These are phyloP conservation scores for Octomys mimax DNA, from an alignment of 2,797 vertebrate genomes.

Conservation along the genomic window DNA sequence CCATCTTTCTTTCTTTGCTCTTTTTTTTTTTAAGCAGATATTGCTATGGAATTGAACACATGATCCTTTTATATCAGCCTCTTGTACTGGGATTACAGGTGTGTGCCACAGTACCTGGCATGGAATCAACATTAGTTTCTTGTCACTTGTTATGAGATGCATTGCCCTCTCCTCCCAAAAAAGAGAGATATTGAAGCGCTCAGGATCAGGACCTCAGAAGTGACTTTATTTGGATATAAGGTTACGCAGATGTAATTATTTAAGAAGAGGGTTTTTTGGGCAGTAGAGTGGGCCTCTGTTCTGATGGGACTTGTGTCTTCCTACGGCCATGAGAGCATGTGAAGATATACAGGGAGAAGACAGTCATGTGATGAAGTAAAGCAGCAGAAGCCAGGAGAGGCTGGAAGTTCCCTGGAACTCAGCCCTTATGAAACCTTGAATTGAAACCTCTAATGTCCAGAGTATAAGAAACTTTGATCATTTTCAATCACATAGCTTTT, in stretches of 20 bases:
- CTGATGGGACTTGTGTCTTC: not conserved
- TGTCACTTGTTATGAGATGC: not conserved
- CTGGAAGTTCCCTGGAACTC: not conserved
- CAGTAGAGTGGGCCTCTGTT: not conserved
- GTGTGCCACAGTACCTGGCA: not conserved
- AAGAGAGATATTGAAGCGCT: not conserved
- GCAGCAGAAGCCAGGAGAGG: not conserved
- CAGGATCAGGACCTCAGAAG: not conserved
- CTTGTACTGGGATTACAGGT: not conserved
- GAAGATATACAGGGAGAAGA: not conserved
- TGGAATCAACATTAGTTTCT: constrained; percentile 75
- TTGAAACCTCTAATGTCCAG: not conserved
- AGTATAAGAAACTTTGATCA: not conserved
- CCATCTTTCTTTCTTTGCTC: constrained; percentile 62
- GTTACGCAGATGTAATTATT: not conserved
- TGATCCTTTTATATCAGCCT: not conserved
- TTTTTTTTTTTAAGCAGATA: not conserved
- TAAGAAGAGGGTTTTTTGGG: not conserved
- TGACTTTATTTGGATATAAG: not conserved
- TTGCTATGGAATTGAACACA: not conserved
- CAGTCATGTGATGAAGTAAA: not conserved
- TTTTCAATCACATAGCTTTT: not conserved
- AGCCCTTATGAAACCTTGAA: not conserved
- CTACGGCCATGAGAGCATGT: not conserved
- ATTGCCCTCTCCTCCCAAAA: not conserved